Evolutionary conservation across 1,140 invertebrate species (phyloP).

Genomic region (Cherax destructor): DNA sequence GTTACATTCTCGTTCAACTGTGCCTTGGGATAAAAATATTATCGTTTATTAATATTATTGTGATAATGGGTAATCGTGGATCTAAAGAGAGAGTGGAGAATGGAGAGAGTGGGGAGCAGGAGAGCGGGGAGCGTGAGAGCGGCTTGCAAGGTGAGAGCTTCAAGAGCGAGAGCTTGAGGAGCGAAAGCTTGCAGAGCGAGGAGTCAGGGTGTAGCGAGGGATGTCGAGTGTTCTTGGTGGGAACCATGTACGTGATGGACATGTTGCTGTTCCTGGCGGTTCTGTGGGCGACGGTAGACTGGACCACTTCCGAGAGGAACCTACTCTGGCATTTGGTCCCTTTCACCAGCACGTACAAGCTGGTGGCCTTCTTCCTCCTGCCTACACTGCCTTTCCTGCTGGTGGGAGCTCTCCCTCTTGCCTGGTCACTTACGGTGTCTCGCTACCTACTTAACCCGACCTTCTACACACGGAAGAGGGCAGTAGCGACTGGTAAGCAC

Average conservation of each 20-base stretch:
- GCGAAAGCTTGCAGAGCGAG: no score
- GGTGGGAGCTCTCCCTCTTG: background rate
- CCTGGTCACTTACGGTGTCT: background rate
- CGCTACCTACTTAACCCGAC: background rate
- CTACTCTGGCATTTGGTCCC: background rate
- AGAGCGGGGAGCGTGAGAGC: no score
- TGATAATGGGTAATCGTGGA: no score
- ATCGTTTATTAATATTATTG: no score
- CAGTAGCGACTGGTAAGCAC: background rate
- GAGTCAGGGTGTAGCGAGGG: background rate
- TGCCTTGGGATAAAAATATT: no score
- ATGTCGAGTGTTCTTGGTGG: background rate
- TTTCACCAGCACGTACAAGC: background rate
- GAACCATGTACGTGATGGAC: background rate
- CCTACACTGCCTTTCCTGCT: background rate
- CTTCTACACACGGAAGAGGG: background rate
- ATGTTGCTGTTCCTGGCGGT: background rate
- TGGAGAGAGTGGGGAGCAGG: no score
- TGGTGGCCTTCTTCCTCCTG: background rate
- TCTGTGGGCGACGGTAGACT: background rate
- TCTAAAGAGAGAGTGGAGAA: no score
- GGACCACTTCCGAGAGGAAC: background rate
- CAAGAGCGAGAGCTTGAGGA: no score
- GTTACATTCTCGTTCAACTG: no score
- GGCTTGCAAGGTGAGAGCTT: no score